Evolutionary conservation across 1,140 invertebrate species (phyloP).

Genomic region (Polyergus mexicanus): DNA sequence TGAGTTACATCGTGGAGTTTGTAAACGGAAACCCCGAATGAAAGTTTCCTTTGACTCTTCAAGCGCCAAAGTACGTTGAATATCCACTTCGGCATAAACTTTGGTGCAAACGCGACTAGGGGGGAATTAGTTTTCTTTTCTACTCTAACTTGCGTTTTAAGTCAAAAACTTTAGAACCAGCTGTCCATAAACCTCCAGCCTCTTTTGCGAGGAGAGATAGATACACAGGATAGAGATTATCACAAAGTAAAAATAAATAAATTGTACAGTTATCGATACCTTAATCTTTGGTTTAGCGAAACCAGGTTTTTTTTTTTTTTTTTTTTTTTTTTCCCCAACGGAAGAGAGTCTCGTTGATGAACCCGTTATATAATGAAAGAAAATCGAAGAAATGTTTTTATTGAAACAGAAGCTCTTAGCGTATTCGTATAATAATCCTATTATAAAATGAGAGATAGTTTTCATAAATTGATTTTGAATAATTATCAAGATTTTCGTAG

Average conservation of each 20-base stretch:
- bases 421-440: neutral
- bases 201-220: neutral
- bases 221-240: neutral
- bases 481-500: neutral
- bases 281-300: neutral
- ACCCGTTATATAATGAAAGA: neutral
- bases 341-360: too few relatives aligned
- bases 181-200: slow-evolving; percentile 51
- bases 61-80: slow-evolving; percentile 59
- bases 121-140: slow-evolving; percentile 58
- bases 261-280: neutral
- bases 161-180: slow-evolving; percentile 51
- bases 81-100: slow-evolving; percentile 54
- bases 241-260: neutral
- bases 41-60: slow-evolving; percentile 56
- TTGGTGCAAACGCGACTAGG: slow-evolving; percentile 23
- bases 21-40: slow-evolving; percentile 59
- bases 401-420: neutral
- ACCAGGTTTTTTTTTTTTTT: neutral
- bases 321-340: neutral
- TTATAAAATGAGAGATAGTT: neutral
- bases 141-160: slow-evolving; percentile 42
- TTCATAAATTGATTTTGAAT: neutral
- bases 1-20: slow-evolving; percentile 51
- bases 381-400: neutral